phyloP scores from a whole-genome alignment of 1,140 invertebrate genomes.

The Heterodera carotae region DNA sequence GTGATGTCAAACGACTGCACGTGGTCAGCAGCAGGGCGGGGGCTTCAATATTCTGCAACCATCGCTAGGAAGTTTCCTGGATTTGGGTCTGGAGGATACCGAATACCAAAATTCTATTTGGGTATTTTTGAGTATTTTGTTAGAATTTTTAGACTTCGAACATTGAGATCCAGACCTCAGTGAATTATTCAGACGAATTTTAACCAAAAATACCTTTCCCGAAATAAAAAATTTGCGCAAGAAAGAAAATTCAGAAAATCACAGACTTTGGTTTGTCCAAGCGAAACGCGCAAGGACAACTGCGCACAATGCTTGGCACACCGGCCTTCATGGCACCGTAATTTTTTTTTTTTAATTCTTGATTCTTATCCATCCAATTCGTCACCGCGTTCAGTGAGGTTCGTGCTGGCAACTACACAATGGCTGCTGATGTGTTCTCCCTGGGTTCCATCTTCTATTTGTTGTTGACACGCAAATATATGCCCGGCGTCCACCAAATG shows the following conservation, averaged over 20 bases:
- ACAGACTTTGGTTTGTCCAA: conserved; percentile 36
- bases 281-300: conserved; percentile 17
- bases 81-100: too few species aligned
- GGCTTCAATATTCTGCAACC: too few species aligned
- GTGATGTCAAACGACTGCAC: conserved; percentile 18
- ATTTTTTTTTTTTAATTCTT: not conserved
- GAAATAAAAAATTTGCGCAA: not conserved
- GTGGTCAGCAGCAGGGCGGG: conserved; percentile 21
- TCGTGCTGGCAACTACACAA: conserved; percentile 22
- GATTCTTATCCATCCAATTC: too few species aligned
- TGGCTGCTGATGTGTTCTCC: conserved; percentile 23
- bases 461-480: conserved; percentile 15
- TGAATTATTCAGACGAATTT: not conserved
- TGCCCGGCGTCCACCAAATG: conserved; percentile 3
- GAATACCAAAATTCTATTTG: too few species aligned
- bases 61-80: too few species aligned
- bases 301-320: conserved; percentile 30
- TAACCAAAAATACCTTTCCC: not conserved
- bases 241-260: conserved; percentile 22
- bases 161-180: too few species aligned
- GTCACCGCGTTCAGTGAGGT: conserved; percentile 27
- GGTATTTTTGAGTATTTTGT: too few species aligned
- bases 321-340: conserved; percentile 36
- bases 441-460: conserved; percentile 27
- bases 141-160: too few species aligned